Evolutionary conservation across 2,797 vertebrate genomes (phyloP), one percentile per base, ranked within the genome.

Genomic region (Danio jaintianensis): DNA sequence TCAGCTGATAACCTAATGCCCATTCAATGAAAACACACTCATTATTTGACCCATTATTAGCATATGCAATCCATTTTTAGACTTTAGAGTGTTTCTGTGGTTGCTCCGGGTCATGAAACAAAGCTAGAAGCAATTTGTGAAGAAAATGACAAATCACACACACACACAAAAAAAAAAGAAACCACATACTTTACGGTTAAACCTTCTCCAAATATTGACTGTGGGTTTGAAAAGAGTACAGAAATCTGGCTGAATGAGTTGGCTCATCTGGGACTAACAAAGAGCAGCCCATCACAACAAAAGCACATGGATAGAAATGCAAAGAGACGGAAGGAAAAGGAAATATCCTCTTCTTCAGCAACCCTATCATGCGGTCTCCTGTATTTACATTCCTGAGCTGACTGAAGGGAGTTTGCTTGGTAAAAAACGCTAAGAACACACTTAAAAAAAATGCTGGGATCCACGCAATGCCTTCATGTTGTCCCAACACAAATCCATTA

Each of bases 221-320:
- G 68, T 71, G 52, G 69, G 53, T 42, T 71, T 71, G 38, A 69
- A 56, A 71, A 43, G n/a, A 2, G 7, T 42, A 12, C 29, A 55
- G 68, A 56, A 55, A 36, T 56, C 9, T 55, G 20, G 47, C 48
- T 70, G 9, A 43, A 66, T 1, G n/a, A 45, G 42, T 43, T 18
- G n/a, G 16, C 48, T 66, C 63, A 66, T 68, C 47, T 7, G 66
- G 47, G 47, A 29, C 22, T 50, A 22, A 52, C 22, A 36, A 50
- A 52, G 45, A 9, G 13, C 40, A 10, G 42, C 47, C 66, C 29
- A 38, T 66, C 67, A 53, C 67, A 70, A 38, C 67, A 70, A 38
- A n/a, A 53, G 29, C 67, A 40, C 29, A 40, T 4, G 43, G 11
- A 63, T 40, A n/a, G n/a, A 63, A 40, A 40, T 18, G 64, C n/a